Percentiles rank a stretch among this genome's conserved stretches.
Evolutionary conservation across 2,888 invertebrate genomes (phyloP).

Genomic region (Tipula unca): DNA sequence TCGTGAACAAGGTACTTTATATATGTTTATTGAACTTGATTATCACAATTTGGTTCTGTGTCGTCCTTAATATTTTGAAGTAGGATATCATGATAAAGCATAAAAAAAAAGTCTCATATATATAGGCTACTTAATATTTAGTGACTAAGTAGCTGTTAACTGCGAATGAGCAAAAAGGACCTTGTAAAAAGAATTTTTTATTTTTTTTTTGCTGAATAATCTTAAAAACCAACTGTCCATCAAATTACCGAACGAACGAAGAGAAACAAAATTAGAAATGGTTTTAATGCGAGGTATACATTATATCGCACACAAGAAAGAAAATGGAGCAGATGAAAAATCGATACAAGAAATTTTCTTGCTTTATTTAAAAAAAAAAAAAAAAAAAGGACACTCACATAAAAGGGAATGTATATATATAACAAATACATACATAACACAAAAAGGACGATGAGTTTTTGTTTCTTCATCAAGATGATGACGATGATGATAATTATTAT

Average conservation of each 20-base stretch:
- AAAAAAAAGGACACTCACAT: background rate
- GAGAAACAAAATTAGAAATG: background rate
- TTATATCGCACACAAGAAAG: background rate
- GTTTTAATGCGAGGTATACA: background rate
- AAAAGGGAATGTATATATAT: background rate
- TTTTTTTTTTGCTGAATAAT: background rate
- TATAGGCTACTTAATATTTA: background rate
- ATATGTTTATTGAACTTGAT: background rate
- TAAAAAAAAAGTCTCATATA: background rate
- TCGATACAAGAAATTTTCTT: background rate
- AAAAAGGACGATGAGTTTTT: background rate
- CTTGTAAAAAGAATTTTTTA: background rate
- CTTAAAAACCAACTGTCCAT: background rate
- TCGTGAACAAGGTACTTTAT: background rate
- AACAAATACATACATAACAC: background rate
- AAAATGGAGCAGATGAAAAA: background rate
- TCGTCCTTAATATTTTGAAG: background rate
- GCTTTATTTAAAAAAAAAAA: background rate
- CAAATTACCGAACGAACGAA: background rate
- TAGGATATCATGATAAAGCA: background rate
- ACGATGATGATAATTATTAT: constrained; percentile 14
- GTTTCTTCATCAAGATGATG: background rate
- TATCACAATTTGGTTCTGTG: background rate
- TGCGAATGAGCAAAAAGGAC: background rate
- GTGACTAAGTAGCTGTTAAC: background rate